phyloP scores from a whole-genome alignment of 2,797 vertebrate genomes.

The Spinus pinus region DNA sequence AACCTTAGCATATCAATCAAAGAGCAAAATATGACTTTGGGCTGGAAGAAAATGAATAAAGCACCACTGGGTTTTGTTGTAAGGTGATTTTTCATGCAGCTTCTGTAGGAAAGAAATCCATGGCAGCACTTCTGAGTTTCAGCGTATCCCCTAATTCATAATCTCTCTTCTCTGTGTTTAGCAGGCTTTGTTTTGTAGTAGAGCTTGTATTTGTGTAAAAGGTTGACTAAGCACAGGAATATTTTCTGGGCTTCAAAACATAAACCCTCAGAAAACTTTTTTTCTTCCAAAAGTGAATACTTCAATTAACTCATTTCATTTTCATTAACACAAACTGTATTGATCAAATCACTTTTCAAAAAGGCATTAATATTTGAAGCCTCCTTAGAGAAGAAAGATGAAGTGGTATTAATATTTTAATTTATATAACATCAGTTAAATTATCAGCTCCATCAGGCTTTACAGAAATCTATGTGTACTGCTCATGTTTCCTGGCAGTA shows the following conservation, averaged over 20 bases:
- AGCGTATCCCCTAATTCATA: background rate
- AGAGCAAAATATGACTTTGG: background rate
- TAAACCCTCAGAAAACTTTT: background rate
- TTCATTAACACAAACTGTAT: background rate
- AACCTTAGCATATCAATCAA: background rate
- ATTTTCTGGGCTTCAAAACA: background rate
- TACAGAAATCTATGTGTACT: background rate
- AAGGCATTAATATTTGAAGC: background rate
- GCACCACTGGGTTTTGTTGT: background rate
- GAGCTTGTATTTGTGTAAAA: background rate
- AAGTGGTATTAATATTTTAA: background rate
- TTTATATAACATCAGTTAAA: background rate
- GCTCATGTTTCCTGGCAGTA: background rate
- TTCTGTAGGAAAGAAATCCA: background rate
- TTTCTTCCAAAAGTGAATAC: background rate
- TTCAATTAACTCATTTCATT: conserved; percentile 14
- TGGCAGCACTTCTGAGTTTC: background rate
- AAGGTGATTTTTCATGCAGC: background rate
- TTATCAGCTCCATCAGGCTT: background rate
- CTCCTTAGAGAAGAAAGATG: background rate
- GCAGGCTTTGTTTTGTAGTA: background rate
- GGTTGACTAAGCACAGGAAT: background rate
- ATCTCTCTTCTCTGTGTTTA: background rate
- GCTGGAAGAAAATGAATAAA: background rate
- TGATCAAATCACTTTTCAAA: background rate